phyloP scores from a whole-genome alignment of 1,140 invertebrate species.

The Diuraphis noxia region DNA sequence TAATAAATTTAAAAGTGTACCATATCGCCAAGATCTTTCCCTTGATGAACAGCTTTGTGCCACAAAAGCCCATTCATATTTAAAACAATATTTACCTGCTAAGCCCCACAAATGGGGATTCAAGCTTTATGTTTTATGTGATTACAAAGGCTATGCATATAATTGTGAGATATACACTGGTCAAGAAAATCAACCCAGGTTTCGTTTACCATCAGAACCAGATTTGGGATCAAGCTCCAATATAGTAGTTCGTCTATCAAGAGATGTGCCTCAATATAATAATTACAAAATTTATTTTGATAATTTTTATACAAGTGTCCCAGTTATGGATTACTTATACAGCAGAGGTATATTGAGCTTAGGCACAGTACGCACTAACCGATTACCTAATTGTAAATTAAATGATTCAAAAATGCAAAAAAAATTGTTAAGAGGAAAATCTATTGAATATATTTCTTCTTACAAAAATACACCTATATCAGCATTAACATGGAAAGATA shows the following conservation, averaged over 20 bases:
- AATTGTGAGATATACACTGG: conserved; percentile 55
- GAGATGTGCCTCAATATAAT: conserved; percentile 49
- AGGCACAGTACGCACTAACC: neutral
- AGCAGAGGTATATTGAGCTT: neutral
- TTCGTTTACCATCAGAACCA: conserved; percentile 53
- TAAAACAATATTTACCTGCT: conserved; percentile 57
- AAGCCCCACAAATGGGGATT: conserved; percentile 58
- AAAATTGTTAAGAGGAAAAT: neutral
- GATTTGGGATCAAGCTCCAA: conserved; percentile 56
- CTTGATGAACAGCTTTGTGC: conserved; percentile 54
- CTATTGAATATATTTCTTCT: too few relatives aligned
- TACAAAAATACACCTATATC: too few relatives aligned
- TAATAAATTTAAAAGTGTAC: conserved; percentile 32
- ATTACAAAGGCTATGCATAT: conserved; percentile 56
- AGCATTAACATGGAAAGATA: too few relatives aligned
- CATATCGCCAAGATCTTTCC: conserved; percentile 26
- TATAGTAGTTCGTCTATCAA: conserved; percentile 55
- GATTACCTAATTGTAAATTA: neutral
- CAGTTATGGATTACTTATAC: conserved; percentile 54
- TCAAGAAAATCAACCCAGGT: conserved; percentile 44
- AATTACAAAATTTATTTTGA: conserved; percentile 57
- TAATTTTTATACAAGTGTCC: conserved; percentile 57
- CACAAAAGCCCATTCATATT: conserved; percentile 41
- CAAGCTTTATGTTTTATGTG: conserved; percentile 56
- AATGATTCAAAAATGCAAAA: neutral